These are phyloP conservation scores for Propithecus coquereli DNA, from an alignment of 2,113 vertebrate genomes.

Conservation along the genomic window DNA sequence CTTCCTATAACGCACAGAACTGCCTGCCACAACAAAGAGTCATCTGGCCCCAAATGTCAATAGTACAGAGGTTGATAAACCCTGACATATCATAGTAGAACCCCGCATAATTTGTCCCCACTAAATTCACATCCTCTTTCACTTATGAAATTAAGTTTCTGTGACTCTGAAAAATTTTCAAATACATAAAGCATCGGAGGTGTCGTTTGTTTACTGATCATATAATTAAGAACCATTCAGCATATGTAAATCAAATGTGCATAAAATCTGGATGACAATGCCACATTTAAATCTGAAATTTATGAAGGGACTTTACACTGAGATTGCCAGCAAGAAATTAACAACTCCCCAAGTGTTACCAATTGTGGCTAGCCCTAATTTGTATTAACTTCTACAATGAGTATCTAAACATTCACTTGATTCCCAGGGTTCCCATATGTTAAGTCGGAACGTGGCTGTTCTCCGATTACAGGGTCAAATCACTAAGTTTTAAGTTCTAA, in stretches of 20 bases:
- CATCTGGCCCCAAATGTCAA: neutral
- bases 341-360: slow-evolving; percentile 67
- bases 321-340: slow-evolving; percentile 75
- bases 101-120: neutral
- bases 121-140: neutral
- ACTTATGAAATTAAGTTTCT: slow-evolving; percentile 9
- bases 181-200: slow-evolving; percentile 37
- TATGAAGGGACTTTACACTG: slow-evolving; percentile 46
- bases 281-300: slow-evolving; percentile 67
- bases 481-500: slow-evolving; percentile 44
- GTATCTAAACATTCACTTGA: slow-evolving; percentile 37
- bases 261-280: slow-evolving; percentile 57
- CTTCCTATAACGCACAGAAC: neutral
- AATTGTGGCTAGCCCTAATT: slow-evolving; percentile 73
- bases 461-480: slow-evolving; percentile 30
- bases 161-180: slow-evolving; percentile 33
- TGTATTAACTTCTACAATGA: slow-evolving; percentile 55
- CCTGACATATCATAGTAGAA: neutral
- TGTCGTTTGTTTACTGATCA: neutral
- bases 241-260: slow-evolving; percentile 34
- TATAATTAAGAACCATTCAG: slow-evolving; percentile 24
- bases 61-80: neutral
- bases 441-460: slow-evolving; percentile 59
- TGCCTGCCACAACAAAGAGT: neutral
- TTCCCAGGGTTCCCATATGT: slow-evolving; percentile 36